Conservation (phyloP, 2,888 invertebrate genomes). For the Celastrina argiolus region DNA sequence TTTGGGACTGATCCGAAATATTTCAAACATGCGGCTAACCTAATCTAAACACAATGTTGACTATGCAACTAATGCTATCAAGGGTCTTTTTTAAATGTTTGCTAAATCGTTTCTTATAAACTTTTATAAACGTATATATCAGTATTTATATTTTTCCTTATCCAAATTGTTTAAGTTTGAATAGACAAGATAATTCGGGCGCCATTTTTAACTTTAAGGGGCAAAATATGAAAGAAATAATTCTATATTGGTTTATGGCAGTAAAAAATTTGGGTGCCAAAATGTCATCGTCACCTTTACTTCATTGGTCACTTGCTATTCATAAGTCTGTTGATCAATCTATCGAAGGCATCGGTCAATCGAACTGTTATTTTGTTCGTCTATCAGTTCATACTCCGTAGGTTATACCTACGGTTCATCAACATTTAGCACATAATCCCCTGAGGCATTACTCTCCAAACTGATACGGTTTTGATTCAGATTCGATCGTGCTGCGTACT, state of each 20-base stretch:
- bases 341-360: no score
- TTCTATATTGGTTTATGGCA: neutral
- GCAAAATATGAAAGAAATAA: neutral
- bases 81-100: slow-evolving; percentile 20
- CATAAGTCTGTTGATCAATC: no score
- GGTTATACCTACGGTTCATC: no score
- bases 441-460: no score
- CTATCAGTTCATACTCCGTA: no score
- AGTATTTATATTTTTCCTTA: neutral
- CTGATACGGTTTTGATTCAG: no score
- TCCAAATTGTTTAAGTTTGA: neutral
- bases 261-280: no score
- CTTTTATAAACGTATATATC: slow-evolving; percentile 10
- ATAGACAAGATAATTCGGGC: neutral
- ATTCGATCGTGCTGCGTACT: no score
- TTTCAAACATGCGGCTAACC: neutral
- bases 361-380: no score
- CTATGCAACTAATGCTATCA: slow-evolving; percentile 17
- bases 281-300: no score
- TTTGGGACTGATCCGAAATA: neutral
- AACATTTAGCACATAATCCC: no score
- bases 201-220: neutral
- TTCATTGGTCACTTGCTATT: no score
- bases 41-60: slow-evolving; percentile 6
- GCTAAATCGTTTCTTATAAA: slow-evolving; percentile 16